Conservation (phyloP, 2,888 invertebrate genomes). For the Campoletis raptor region DNA sequence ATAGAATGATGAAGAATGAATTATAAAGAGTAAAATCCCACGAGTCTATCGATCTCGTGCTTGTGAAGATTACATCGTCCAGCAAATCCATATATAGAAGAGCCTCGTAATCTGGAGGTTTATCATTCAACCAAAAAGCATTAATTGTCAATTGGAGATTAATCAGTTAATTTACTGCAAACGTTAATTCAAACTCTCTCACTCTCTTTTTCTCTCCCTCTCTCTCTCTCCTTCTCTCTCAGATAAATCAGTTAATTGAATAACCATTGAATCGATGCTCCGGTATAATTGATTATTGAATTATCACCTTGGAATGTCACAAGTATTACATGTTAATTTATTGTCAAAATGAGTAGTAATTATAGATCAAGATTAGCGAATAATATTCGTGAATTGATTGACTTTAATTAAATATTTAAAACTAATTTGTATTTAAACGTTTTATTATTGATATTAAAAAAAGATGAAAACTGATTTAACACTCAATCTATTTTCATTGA, state of each 20-base stretch:
- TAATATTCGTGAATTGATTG: neutral
- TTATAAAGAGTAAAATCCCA: neutral
- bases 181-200: neutral
- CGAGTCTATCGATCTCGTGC: neutral
- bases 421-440: neutral
- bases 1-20: no score
- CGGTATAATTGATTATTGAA: conserved; percentile 1
- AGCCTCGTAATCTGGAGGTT: neutral
- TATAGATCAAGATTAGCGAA: neutral
- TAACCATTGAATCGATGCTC: conserved; percentile 9
- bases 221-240: neutral
- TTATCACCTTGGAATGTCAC: neutral
- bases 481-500: neutral
- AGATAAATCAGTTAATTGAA: conserved; percentile 23
- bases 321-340: neutral
- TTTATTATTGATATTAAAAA: neutral
- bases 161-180: neutral
- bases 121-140: neutral
- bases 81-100: neutral
- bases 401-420: neutral
- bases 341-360: neutral
- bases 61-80: neutral
- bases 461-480: neutral
- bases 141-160: conserved; percentile 3
- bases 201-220: neutral